Evolutionary conservation across 1,140 invertebrate species (phyloP), one percentile per base, ranked within the genome.

Genomic region (Antheraea pernyi): DNA sequence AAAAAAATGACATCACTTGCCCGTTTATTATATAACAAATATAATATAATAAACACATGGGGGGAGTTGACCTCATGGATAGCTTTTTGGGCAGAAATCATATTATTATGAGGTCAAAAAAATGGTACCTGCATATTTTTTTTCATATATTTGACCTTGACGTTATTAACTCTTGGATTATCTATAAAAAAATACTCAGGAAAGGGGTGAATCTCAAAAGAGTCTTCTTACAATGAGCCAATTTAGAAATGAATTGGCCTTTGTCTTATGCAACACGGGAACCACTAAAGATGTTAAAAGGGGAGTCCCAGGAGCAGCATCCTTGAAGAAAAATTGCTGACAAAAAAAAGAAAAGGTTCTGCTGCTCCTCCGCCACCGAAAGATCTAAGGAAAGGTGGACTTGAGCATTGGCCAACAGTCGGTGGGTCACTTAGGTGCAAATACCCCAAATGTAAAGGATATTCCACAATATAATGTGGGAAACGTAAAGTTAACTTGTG

Each of bases 61-160:
- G 79, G 62, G 82, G 84, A 70, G 84, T 89, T 61, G 83, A 89
- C 70, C 79, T 93, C 64, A 85, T 83, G 70, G 92, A 93, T 81
- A 89, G 84, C 70, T 83, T 92, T 75, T 82, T 92, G 73, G 83
- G 82, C 64, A 80, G 88, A 66, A 89, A 92, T 74, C 66, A 77
- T 69, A 88, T 85, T 71, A 30, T n/a, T 73, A 77, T 89, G 7
- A 83, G 74, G 68, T 77, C 75, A 69, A 78, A 75, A 78, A 86
- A 83, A 71, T 87, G 81, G 81, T 83, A 86, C 59, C 80, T 85
- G n/a, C n/a, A n/a, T n/a, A n/a, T n/a, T n/a, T n/a, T n/a, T 72
- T 86, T 71, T 78, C 78, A 83, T 78, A 13, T 83, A 66, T 71
- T 85, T 69, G 78, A 85, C 75, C 72, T 85, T 30, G 63, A 76